Conservation (phyloP, 2,113 vertebrate species). For the Vulpes vulpes region DNA sequence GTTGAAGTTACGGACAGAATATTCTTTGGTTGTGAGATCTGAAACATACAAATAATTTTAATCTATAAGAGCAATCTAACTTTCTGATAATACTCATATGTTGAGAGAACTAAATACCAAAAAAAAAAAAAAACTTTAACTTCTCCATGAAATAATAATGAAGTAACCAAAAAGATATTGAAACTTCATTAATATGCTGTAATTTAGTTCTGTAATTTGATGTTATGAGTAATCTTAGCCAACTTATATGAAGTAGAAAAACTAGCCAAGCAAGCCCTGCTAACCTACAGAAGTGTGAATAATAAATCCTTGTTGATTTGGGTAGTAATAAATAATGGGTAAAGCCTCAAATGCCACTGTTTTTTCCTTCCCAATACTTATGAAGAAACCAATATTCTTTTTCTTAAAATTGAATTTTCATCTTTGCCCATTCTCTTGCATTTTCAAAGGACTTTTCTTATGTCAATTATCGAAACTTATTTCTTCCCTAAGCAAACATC, state of each 20-base stretch:
- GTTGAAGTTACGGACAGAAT: not conserved
- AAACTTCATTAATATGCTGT: not conserved
- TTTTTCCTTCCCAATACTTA: not conserved
- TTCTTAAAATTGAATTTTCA: slow-evolving; percentile 5
- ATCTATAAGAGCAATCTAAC: not conserved
- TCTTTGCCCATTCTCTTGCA: slow-evolving; percentile 4
- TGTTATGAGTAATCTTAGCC: not conserved
- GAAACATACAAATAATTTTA: not conserved
- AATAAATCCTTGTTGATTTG: not conserved
- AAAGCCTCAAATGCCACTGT: not conserved
- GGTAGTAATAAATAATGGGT: not conserved
- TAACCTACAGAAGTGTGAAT: not conserved
- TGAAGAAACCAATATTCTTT: slow-evolving; percentile 33
- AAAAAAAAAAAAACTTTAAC: too few relatives aligned
- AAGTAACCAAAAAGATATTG: not conserved
- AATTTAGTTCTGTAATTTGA: not conserved
- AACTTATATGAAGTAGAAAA: not conserved
- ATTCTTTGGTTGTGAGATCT: not conserved
- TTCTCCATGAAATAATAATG: not conserved
- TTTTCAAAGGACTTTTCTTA: slow-evolving; percentile 37
- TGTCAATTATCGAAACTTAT: not conserved
- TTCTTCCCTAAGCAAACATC: not conserved
- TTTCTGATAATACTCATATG: not conserved
- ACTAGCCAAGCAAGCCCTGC: not conserved
- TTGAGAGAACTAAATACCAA: not conserved